These are phyloP conservation scores for Platerodrilus igneus DNA, from an alignment of 2,888 invertebrate species.

Conservation along the genomic window DNA sequence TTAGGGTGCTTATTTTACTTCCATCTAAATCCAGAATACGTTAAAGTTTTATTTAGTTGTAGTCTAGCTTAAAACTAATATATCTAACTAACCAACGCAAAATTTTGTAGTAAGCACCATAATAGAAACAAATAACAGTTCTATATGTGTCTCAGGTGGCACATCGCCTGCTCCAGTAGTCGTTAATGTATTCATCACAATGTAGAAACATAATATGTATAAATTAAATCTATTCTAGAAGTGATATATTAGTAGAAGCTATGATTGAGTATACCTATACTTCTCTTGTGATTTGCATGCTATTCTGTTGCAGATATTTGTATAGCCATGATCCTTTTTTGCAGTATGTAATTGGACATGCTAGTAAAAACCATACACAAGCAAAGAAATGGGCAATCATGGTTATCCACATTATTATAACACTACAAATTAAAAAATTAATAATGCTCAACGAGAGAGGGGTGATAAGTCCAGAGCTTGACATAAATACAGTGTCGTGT, in stretches of 20 bases:
- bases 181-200: constrained; percentile 51
- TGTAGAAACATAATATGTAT: constrained; percentile 52
- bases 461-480: too few species aligned
- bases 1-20: too few species aligned
- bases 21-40: too few species aligned
- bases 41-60: too few species aligned
- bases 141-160: constrained; percentile 48
- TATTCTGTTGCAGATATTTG: too few species aligned
- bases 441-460: too few species aligned
- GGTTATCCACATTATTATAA: constrained; percentile 51
- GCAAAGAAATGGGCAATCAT: constrained; percentile 51
- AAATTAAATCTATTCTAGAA: constrained; percentile 33
- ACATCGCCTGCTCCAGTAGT: constrained; percentile 55
- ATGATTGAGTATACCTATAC: too few species aligned
- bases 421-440: constrained; percentile 42
- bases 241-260: neutral
- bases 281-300: too few species aligned
- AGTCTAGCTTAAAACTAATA: too few species aligned
- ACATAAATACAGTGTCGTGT: too few species aligned
- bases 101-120: constrained; percentile 52
- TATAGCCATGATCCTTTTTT: constrained; percentile 11
- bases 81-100: constrained; percentile 45
- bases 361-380: constrained; percentile 51
- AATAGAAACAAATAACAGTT: constrained; percentile 51
- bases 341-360: constrained; percentile 44